phyloP scores from a whole-genome alignment of 2,888 invertebrate genomes.

The Dusona sp. region DNA sequence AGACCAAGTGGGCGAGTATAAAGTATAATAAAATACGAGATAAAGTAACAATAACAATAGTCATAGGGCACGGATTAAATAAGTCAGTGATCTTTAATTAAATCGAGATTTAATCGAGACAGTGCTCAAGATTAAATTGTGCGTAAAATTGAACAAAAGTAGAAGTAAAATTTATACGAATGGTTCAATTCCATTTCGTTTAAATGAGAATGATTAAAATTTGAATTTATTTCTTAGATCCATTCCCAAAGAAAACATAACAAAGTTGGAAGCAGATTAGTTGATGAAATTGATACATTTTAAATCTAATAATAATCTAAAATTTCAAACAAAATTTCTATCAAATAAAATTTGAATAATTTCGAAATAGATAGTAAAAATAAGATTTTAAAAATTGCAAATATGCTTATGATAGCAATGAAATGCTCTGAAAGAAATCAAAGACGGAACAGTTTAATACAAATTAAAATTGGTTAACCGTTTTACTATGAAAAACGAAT shows the following conservation, averaged over 20 bases:
- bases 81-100: not conserved
- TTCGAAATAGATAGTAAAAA: not conserved
- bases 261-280: too few species aligned
- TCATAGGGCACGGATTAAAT: not conserved
- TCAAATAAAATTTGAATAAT: not conserved
- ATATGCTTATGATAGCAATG: not conserved
- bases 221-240: too few species aligned
- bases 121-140: not conserved
- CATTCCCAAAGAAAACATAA: too few species aligned
- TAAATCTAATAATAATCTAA: too few species aligned
- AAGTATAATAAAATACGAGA: not conserved
- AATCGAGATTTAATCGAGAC: not conserved
- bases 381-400: not conserved
- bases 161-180: not conserved
- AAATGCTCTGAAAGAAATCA: not conserved
- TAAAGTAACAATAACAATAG: not conserved
- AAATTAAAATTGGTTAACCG: not conserved
- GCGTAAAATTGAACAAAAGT: not conserved
- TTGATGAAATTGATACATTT: too few species aligned
- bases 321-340: not conserved
- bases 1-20: conserved; percentile 18
- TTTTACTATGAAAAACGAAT: conserved; percentile 1
- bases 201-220: too few species aligned
- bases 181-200: too few species aligned
- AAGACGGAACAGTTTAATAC: not conserved